Evolutionary conservation across 2,888 invertebrate species (phyloP).

Genomic region (Alloplasta piceator): DNA sequence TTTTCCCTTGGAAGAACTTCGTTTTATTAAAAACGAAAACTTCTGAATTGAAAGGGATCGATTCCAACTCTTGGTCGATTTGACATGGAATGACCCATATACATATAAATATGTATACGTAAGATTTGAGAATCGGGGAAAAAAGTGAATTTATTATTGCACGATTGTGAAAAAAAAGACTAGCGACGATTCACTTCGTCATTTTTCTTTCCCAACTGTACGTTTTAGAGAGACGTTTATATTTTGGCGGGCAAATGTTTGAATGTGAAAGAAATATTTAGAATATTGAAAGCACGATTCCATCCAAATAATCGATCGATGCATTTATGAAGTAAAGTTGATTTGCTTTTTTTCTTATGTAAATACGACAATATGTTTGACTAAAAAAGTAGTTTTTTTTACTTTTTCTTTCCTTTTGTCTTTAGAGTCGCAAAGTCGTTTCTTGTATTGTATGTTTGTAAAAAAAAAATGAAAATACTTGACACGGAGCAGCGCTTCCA

Average conservation of each 20-base stretch:
- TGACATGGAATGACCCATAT: too few species aligned
- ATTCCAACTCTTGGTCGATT: too few species aligned
- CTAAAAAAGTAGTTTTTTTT: slow-evolving; percentile 6
- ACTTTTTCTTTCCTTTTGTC: not conserved
- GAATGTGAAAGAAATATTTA: not conserved
- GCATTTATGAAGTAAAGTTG: slow-evolving; percentile 48
- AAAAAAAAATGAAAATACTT: slow-evolving; percentile 26
- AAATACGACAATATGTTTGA: slow-evolving; percentile 55
- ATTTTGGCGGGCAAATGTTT: not conserved
- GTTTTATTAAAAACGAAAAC: too few species aligned
- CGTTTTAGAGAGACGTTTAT: not conserved
- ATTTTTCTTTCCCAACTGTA: too few species aligned
- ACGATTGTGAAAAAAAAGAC: too few species aligned
- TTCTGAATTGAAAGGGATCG: too few species aligned
- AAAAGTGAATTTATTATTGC: too few species aligned
- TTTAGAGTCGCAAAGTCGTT: not conserved
- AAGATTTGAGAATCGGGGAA: too few species aligned
- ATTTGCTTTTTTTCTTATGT: slow-evolving; percentile 45
- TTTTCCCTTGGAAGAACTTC: too few species aligned
- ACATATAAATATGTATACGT: too few species aligned
- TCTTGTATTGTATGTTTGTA: slow-evolving; percentile 53
- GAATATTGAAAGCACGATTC: slow-evolving; percentile 29
- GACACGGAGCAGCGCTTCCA: slow-evolving; percentile 61
- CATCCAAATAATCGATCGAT: slow-evolving; percentile 53
- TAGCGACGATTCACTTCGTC: too few species aligned